Evolutionary conservation across 2,888 invertebrate species (phyloP).

Genomic region (Lasioglossum lativentre): DNA sequence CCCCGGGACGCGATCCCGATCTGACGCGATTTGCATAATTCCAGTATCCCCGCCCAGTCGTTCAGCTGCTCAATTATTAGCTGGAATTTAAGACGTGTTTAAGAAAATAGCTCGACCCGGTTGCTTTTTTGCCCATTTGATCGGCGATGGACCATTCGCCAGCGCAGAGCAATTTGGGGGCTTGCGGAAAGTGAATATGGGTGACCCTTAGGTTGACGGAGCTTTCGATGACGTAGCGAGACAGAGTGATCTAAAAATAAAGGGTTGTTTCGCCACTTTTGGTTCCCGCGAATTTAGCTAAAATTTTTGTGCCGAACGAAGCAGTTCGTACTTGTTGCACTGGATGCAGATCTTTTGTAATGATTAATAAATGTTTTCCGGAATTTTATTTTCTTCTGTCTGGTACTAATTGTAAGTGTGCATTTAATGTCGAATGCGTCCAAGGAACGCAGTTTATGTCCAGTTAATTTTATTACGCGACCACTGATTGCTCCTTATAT

Average conservation of each 20-base stretch:
- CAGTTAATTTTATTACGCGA: too few relatives aligned
- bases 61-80: conserved; percentile 84
- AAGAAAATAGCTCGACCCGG: conserved; percentile 81
- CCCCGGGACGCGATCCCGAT: conserved; percentile 83
- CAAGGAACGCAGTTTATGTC: too few relatives aligned
- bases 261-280: not conserved
- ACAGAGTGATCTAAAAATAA: not conserved
- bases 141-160: not conserved
- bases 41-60: conserved; percentile 81
- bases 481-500: too few relatives aligned
- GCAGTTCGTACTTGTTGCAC: too few relatives aligned
- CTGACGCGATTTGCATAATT: conserved; percentile 84
- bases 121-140: conserved; percentile 67
- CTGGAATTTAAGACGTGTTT: conserved; percentile 84
- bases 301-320: not conserved
- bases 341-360: too few relatives aligned
- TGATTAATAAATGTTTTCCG: too few relatives aligned
- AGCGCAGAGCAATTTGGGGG: not conserved
- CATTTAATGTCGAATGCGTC: too few relatives aligned
- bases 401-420: too few relatives aligned
- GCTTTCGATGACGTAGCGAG: not conserved
- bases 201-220: not conserved
- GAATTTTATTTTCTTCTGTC: too few relatives aligned
- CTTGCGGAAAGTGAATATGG: not conserved
- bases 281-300: not conserved